Percentiles rank a stretch among this genome's conserved stretches.
phyloP scores from a whole-genome alignment of 2,888 invertebrate species.

The Trissolcus japonicus region DNA sequence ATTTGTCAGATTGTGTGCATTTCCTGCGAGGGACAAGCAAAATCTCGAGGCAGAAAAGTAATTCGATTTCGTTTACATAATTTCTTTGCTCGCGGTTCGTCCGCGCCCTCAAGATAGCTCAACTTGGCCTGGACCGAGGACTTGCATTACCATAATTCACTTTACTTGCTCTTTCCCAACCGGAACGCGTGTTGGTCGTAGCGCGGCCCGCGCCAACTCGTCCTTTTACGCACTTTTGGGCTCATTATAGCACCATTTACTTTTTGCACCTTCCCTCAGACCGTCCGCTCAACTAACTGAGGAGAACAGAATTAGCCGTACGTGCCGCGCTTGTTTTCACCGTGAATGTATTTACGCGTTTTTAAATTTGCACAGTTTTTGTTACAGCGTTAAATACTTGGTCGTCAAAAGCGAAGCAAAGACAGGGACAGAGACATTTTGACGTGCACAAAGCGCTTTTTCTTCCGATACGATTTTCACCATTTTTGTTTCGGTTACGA shows the following conservation, averaged over 20 bases:
- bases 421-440: too few relatives aligned
- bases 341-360: constrained; percentile 38
- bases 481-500: too few relatives aligned
- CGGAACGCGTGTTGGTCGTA: constrained; percentile 41
- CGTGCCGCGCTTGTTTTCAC: constrained; percentile 44
- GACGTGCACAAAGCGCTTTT: neutral
- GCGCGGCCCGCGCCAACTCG: constrained; percentile 22
- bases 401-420: constrained; percentile 1
- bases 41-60: constrained; percentile 49
- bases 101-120: constrained; percentile 44
- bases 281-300: constrained; percentile 27
- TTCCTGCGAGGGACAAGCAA: constrained; percentile 29
- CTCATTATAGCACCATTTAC: constrained; percentile 49
- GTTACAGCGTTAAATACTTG: constrained; percentile 19
- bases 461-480: neutral
- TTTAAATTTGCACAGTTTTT: constrained; percentile 32
- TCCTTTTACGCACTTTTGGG: constrained; percentile 42
- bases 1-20: constrained; percentile 33
- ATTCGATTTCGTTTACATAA: constrained; percentile 51
- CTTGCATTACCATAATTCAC: constrained; percentile 54
- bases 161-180: constrained; percentile 44
- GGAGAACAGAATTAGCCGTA: constrained; percentile 42
- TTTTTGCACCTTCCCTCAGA: constrained; percentile 38
- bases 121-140: constrained; percentile 20
- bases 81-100: constrained; percentile 45